Evolutionary conservation across 2,797 vertebrate species (phyloP).

Genomic region (Aselliscus stoliczkanus): DNA sequence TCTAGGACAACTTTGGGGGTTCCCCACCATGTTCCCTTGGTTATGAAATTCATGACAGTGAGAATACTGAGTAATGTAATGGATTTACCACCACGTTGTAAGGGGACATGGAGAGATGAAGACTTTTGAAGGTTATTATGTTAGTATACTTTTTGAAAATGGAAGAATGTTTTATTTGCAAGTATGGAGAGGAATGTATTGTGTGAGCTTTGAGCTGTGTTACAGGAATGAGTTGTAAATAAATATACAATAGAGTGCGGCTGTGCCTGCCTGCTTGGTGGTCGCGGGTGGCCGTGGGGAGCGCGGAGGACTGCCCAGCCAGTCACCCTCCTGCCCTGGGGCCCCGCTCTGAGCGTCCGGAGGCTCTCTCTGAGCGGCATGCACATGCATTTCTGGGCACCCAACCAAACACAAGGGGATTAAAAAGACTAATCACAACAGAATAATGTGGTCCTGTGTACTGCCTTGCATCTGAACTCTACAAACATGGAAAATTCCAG

Average conservation of each 20-base stretch:
- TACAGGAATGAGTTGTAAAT: neutral
- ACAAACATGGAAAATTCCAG: neutral
- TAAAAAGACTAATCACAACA: neutral
- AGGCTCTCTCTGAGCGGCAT: neutral
- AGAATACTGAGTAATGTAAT: neutral
- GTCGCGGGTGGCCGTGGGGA: neutral
- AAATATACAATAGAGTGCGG: neutral
- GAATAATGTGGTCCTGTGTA: neutral
- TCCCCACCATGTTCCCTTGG: neutral
- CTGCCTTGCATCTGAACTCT: neutral
- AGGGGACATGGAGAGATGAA: neutral
- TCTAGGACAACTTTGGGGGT: neutral
- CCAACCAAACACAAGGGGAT: neutral
- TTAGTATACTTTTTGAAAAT: neutral
- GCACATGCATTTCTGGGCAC: neutral
- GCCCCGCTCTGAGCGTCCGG: neutral
- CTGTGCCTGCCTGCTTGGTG: neutral
- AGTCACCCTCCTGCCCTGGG: neutral
- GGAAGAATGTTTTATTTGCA: neutral
- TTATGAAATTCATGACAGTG: neutral
- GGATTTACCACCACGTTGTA: neutral
- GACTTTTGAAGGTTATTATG: neutral
- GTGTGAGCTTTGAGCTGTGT: neutral
- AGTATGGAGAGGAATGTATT: neutral
- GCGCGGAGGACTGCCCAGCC: neutral